Evolutionary conservation across 1,140 invertebrate species (phyloP).

Genomic region (Oedothorax gibbosus): DNA sequence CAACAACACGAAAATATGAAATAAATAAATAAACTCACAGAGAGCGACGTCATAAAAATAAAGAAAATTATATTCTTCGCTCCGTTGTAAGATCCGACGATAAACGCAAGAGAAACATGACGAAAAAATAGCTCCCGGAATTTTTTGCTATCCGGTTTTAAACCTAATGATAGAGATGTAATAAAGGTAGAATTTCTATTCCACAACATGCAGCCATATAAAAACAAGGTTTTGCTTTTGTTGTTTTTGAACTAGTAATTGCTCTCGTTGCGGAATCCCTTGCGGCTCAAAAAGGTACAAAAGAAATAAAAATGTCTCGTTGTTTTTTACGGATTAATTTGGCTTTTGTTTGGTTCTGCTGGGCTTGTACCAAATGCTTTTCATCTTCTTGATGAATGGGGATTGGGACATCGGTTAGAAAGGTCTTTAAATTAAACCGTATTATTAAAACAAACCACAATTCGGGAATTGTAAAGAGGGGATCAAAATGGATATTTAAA

Average conservation of each 20-base stretch:
- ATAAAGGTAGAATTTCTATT: conserved; percentile 47
- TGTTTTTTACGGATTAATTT: not conserved
- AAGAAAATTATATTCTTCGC: conserved; percentile 19
- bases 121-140: not conserved
- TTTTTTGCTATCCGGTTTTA: conserved; percentile 1
- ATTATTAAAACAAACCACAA: too few relatives aligned
- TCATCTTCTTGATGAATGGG: too few relatives aligned
- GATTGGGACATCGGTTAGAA: too few relatives aligned
- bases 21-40: conserved; percentile 23
- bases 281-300: not conserved
- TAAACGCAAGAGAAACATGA: not conserved
- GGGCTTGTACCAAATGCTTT: not conserved
- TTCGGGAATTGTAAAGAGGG: too few relatives aligned
- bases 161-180: conserved; percentile 48
- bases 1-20: conserved; percentile 24
- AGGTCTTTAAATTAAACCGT: too few relatives aligned
- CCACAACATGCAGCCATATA: not conserved
- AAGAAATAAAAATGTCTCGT: not conserved
- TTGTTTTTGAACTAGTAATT: conserved; percentile 33
- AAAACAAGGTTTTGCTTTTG: conserved; percentile 25
- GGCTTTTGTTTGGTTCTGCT: not conserved
- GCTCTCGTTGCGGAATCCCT: conserved; percentile 25
- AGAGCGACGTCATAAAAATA: conserved; percentile 32
- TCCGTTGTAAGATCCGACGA: conserved; percentile 33
- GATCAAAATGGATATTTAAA: too few relatives aligned